Evolutionary conservation across 2,797 vertebrate species (phyloP).

Genomic region (Notamacropus eugenii): DNA sequence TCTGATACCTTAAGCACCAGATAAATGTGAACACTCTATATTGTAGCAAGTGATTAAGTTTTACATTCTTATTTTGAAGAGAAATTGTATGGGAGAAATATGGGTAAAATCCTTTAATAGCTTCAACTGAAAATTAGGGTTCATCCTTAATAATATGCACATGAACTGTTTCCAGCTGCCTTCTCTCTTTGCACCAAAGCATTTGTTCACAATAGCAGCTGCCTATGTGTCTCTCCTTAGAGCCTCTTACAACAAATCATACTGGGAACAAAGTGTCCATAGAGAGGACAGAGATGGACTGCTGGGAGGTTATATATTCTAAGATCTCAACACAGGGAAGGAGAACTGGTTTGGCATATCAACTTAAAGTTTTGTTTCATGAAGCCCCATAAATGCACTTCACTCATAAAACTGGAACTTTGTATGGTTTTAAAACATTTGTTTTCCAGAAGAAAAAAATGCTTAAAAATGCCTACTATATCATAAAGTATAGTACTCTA

Average conservation of each 20-base stretch:
- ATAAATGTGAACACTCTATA: slow-evolving; percentile 7
- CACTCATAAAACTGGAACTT: background rate
- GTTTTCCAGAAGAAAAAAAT: slow-evolving; percentile 35
- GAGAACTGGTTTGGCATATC: slow-evolving; percentile 18
- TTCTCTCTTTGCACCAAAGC: slow-evolving; percentile 71
- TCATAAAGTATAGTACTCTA: background rate
- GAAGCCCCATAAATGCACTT: slow-evolving; percentile 20
- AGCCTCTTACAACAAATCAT: slow-evolving; percentile 73
- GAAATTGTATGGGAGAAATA: slow-evolving; percentile 31
- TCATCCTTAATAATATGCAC: slow-evolving; percentile 54
- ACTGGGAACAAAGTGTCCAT: slow-evolving; percentile 48
- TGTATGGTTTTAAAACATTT: slow-evolving; percentile 14
- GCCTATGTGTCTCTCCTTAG: slow-evolving; percentile 60
- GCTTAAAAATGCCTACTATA: slow-evolving; percentile 44
- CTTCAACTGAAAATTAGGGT: slow-evolving; percentile 48
- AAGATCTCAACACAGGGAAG: slow-evolving; percentile 28
- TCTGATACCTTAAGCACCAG: background rate
- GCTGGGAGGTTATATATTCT: slow-evolving; percentile 37
- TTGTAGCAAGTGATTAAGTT: slow-evolving; percentile 51
- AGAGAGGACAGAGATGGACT: slow-evolving; percentile 6
- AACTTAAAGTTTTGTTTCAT: slow-evolving; percentile 41
- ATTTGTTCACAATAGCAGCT: slow-evolving; percentile 78
- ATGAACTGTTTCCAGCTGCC: slow-evolving; percentile 78
- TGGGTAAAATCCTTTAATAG: slow-evolving; percentile 31
- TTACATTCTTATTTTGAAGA: slow-evolving; percentile 28